Evolutionary conservation across 1,140 invertebrate species (phyloP).

Genomic region (Brachionus rotundiformis): DNA sequence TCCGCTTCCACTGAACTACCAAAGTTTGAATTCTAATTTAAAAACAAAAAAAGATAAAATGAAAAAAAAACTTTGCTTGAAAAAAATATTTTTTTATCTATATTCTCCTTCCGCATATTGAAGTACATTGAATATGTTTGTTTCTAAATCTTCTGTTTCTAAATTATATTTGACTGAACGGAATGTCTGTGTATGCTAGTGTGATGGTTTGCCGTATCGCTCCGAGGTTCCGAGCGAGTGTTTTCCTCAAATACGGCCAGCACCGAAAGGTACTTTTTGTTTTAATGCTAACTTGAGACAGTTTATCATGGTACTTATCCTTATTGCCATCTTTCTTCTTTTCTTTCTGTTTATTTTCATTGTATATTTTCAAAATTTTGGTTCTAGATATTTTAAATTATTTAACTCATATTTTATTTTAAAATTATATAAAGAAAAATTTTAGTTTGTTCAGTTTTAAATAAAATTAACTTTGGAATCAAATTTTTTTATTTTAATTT

Average conservation of each 20-base stretch:
- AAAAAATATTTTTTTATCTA: neutral
- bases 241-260: neutral
- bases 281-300: neutral
- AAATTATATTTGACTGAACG: neutral
- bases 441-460: neutral
- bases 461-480: too few relatives aligned
- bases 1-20: neutral
- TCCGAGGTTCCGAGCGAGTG: neutral
- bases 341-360: neutral
- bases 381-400: neutral
- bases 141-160: constrained; percentile 16
- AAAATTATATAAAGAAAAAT: neutral
- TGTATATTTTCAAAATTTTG: neutral
- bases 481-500: too few relatives aligned
- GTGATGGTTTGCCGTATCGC: neutral
- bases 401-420: neutral
- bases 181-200: neutral
- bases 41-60: neutral
- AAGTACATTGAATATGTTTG: neutral
- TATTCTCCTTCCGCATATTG: neutral
- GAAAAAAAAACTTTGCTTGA: neutral
- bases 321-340: neutral
- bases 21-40: constrained; percentile 20
- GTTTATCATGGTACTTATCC: neutral
- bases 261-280: neutral